Evolutionary conservation across 2,888 invertebrate genomes (phyloP).

Genomic region (Lasioglossum marginatum): DNA sequence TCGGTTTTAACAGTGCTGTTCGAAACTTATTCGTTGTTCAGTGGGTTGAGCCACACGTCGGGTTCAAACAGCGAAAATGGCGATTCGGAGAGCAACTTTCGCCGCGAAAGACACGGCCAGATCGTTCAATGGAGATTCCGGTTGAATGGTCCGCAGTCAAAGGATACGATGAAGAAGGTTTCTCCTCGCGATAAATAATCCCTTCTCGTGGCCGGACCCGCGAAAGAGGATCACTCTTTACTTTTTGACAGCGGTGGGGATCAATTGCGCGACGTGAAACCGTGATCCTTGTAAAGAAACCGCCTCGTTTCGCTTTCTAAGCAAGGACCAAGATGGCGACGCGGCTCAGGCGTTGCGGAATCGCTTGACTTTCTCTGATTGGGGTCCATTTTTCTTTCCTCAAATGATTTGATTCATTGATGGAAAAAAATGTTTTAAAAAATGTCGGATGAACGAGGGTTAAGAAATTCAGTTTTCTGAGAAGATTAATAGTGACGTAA

Average conservation of each 20-base stretch:
- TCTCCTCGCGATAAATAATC: slow-evolving; percentile 9
- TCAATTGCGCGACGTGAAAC: slow-evolving; percentile 27
- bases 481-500: neutral
- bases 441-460: neutral
- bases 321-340: slow-evolving; percentile 2
- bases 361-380: neutral
- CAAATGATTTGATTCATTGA: neutral
- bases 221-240: neutral
- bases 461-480: neutral
- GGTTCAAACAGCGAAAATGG: slow-evolving; percentile 24
- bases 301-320: slow-evolving; percentile 14
- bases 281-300: neutral
- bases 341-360: neutral
- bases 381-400: neutral
- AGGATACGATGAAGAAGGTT: slow-evolving; percentile 40
- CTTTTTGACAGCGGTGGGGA: neutral
- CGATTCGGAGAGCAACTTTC: slow-evolving; percentile 36
- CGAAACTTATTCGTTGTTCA: slow-evolving; percentile 32
- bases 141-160: slow-evolving; percentile 17
- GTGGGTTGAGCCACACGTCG: slow-evolving; percentile 27
- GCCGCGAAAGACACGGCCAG: neutral
- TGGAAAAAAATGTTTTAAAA: neutral
- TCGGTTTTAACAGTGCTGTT: slow-evolving; percentile 35
- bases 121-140: slow-evolving; percentile 39
- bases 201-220: neutral